phyloP scores from a whole-genome alignment of 2,113 vertebrate species.

The Todiramphus chloris region DNA sequence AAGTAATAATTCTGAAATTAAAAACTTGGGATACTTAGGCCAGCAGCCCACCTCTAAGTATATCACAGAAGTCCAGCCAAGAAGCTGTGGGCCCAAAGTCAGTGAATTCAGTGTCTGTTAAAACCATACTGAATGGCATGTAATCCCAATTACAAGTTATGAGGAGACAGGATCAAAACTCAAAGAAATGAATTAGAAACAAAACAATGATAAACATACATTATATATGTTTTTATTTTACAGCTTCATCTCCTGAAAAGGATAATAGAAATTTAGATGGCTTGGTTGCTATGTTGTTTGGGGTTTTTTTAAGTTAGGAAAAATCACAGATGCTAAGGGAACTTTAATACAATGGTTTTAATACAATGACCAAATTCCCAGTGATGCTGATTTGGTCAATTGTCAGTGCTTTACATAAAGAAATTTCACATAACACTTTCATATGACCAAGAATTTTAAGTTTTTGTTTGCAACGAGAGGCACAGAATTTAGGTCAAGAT shows the following conservation, averaged over 20 bases:
- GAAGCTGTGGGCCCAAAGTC: not conserved
- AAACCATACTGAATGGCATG: not conserved
- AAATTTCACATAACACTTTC: not conserved
- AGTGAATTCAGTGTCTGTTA: not conserved
- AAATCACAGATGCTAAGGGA: not conserved
- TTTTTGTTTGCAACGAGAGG: not conserved
- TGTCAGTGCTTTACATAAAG: not conserved
- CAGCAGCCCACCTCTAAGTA: not conserved
- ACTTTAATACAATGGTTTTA: not conserved
- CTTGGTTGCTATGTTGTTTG: not conserved
- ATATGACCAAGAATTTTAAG: not conserved
- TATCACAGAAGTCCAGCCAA: not conserved
- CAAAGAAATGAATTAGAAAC: not conserved
- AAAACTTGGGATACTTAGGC: not conserved
- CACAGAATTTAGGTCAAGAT: not conserved
- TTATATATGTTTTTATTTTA: not conserved
- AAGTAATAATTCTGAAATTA: not conserved
- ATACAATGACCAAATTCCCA: not conserved
- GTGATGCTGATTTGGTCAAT: not conserved
- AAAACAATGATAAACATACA: not conserved
- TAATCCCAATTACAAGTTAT: not conserved
- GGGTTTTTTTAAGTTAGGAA: not conserved
- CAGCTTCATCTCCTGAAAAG: not conserved
- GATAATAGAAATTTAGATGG: not conserved
- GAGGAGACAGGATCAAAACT: not conserved